Percentiles rank a stretch among this genome's conserved stretches.
phyloP scores from a whole-genome alignment of 2,113 vertebrate species.

The Apteryx owenii region DNA sequence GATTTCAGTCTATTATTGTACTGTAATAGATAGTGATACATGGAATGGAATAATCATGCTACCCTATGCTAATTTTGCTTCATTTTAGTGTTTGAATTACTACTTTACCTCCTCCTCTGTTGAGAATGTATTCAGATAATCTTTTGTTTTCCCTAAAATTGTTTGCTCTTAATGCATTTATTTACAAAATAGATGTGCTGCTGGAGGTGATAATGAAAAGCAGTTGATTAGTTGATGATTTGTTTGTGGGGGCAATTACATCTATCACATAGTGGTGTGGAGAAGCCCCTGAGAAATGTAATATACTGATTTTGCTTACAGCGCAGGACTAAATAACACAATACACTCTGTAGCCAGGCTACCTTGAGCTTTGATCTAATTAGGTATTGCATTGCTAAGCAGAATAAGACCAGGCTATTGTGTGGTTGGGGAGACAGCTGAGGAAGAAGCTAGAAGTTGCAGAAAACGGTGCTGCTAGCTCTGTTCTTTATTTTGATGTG shows the following conservation, averaged over 20 bases:
- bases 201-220: conserved; percentile 70
- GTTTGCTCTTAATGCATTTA: conserved; percentile 63
- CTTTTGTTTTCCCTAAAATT: conserved; percentile 70
- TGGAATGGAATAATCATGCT: conserved; percentile 51
- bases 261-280: conserved; percentile 14
- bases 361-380: conserved; percentile 47
- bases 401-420: not conserved
- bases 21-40: conserved; percentile 35
- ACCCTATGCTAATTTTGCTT: conserved; percentile 53
- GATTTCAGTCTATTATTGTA: conserved; percentile 53
- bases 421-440: not conserved
- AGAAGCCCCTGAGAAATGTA: conserved; percentile 59
- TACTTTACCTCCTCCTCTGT: conserved; percentile 42
- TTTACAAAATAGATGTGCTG: conserved; percentile 67
- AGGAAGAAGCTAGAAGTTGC: not conserved
- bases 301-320: conserved; percentile 51
- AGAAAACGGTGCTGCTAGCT: not conserved
- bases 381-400: conserved; percentile 13
- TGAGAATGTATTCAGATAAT: conserved; percentile 20
- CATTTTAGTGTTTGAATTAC: conserved; percentile 59
- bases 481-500: not conserved
- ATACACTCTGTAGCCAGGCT: conserved; percentile 6
- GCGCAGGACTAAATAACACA: conserved; percentile 18
- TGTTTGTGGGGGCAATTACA: conserved; percentile 71
- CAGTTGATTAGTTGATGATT: conserved; percentile 69